Conservation (phyloP, 2,888 invertebrate species). For the Pyrochroa serraticornis region DNA sequence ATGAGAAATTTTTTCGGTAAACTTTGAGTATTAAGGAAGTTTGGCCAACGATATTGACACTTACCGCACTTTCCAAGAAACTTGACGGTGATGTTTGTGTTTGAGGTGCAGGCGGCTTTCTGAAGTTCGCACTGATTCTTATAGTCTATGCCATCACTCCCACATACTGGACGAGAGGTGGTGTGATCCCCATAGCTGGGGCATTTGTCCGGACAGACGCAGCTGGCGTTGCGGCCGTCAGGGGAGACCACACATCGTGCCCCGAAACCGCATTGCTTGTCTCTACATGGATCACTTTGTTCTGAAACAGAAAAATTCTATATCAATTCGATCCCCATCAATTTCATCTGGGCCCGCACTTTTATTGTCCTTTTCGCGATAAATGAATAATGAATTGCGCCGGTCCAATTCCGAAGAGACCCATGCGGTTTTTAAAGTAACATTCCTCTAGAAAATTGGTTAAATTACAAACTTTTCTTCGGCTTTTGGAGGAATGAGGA, state of each 20-base stretch:
- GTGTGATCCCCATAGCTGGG: slow-evolving; percentile 84
- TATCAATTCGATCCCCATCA: slow-evolving; percentile 13
- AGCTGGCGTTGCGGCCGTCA: slow-evolving; percentile 75
- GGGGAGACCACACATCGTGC: slow-evolving; percentile 69
- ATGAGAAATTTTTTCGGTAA: background rate
- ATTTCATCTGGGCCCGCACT: background rate
- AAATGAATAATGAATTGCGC: too few species aligned
- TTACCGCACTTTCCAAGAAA: slow-evolving; percentile 89
- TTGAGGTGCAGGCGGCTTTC: slow-evolving; percentile 76
- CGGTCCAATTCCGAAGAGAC: too few species aligned
- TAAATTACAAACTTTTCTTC: too few species aligned
- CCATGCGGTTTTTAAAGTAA: too few species aligned
- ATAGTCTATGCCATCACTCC: slow-evolving; percentile 84
- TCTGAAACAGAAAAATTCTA: slow-evolving; percentile 59
- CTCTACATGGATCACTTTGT: slow-evolving; percentile 74
- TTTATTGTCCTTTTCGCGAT: slow-evolving; percentile 3
- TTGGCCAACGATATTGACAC: slow-evolving; percentile 45
- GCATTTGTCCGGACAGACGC: slow-evolving; percentile 80
- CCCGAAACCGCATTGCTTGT: slow-evolving; percentile 71
- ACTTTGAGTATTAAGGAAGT: background rate
- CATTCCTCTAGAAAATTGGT: too few species aligned
- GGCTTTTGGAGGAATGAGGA: too few species aligned
- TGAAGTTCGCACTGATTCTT: slow-evolving; percentile 84
- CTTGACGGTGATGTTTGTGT: slow-evolving; percentile 78
- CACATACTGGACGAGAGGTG: slow-evolving; percentile 80